Conservation (phyloP, 2,113 vertebrate species). For the Callipepla squamata region DNA sequence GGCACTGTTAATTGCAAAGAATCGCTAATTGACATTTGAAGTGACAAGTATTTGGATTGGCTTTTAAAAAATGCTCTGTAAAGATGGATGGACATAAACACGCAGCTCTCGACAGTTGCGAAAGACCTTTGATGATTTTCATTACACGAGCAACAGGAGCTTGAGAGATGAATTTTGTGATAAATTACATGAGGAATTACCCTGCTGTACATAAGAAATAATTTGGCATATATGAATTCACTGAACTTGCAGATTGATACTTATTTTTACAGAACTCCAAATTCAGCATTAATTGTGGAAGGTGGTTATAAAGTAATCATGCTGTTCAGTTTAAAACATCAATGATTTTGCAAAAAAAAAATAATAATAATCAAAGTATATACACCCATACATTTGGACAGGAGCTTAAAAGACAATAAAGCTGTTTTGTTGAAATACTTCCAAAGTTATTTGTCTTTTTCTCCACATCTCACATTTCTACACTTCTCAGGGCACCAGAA, state of each 20-base stretch:
- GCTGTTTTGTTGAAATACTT: constrained; percentile 31
- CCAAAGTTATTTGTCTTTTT: not conserved
- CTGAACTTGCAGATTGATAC: not conserved
- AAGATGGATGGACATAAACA: not conserved
- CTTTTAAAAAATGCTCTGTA: not conserved
- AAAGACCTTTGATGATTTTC: not conserved
- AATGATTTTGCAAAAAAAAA: constrained; percentile 9
- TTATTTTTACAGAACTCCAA: not conserved
- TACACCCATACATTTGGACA: not conserved
- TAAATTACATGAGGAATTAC: not conserved
- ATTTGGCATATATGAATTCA: not conserved
- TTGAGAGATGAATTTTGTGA: not conserved
- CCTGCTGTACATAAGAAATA: not conserved
- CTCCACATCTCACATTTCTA: not conserved
- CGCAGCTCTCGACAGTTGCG: not conserved
- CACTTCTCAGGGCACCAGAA: not conserved
- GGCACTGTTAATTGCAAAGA: not conserved
- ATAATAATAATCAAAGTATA: not conserved
- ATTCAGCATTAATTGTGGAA: constrained; percentile 8
- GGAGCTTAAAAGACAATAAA: not conserved
- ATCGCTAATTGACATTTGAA: not conserved
- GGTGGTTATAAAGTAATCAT: not conserved
- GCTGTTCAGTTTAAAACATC: not conserved
- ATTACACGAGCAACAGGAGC: not conserved
- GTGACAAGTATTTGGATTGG: not conserved